These are phyloP conservation scores for Ricordea florida DNA, from an alignment of 92 coral and sea anemone species.

Conservation along the genomic window DNA sequence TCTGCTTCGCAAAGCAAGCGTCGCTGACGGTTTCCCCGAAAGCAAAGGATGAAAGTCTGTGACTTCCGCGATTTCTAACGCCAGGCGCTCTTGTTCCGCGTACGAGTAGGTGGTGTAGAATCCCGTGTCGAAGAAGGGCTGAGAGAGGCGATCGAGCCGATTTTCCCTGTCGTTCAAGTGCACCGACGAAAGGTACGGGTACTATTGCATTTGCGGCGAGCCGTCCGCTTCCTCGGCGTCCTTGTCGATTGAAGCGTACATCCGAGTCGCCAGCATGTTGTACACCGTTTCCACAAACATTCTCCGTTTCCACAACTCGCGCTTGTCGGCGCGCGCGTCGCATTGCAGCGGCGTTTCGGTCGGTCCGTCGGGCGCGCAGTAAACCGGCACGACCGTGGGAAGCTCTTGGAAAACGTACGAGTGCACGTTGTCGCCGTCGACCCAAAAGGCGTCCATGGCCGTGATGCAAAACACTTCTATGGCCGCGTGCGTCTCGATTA, in stretches of 20 bases:
- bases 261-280: background rate
- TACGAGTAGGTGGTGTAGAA: background rate
- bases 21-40: background rate
- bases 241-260: background rate
- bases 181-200: background rate
- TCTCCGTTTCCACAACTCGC: background rate
- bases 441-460: background rate
- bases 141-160: background rate
- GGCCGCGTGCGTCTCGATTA: background rate
- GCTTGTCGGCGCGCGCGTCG: background rate
- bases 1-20: background rate
- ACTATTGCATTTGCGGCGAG: background rate
- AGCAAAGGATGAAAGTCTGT: background rate
- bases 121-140: background rate
- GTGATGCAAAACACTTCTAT: background rate
- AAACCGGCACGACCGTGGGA: background rate
- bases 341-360: background rate
- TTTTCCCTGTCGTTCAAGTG: background rate
- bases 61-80: background rate
- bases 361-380: background rate
- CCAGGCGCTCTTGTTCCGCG: background rate
- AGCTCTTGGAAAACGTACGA: background rate
- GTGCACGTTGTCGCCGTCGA: background rate
- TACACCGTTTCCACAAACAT: conserved; percentile 4
- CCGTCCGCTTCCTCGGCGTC: background rate